Base-by-base conservation (phyloP, 2,797 vertebrate genomes). In the Euphonia xanthogaster region DNA sequence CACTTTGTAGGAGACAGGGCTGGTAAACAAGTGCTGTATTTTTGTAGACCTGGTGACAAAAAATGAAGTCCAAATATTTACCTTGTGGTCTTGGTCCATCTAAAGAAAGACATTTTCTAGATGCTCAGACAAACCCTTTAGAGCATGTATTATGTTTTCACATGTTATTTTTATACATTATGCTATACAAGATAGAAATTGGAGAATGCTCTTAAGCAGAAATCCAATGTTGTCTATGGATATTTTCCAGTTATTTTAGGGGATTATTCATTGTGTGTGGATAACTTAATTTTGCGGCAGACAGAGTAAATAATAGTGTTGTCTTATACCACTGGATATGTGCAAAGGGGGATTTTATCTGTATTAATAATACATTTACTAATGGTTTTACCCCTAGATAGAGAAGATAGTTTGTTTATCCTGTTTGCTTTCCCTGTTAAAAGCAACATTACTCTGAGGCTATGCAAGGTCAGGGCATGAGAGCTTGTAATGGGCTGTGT, bases 341-440 rank as follows among this genome's bases (percentile, higher is more conserved):
- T 90, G 54, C 9, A 39, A 82, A 70, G 17, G 20, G 14, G 15
- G 14, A 25, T 63, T 93, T 71, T 62, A 71, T 92, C 67, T 40
- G 11, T 92, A 76, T 97, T 96, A 96, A 93, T 90, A 83, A 94
- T 73, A 77, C 42, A 33, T 96, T 94, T 96, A 57, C 77, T 76
- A 58, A 30, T 94, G 20, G n/a, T 88, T 97, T 96, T 89, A 86
- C 61, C 72, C 47, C 76, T 42, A 76, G 62, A 63, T 53, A 62
- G 88, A 93, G 51, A 86, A 83, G 81, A 79, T 28, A 50, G 79
- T 80, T 95, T 88, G 91, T 96, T 96, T 95, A 89, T 84, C 23
- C 42, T 85, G 37, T 92, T 96, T 73, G 60, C 55, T 85, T 91
- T 96, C 67, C 55, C 88, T 93, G 95, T 97, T 97, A 87, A 95